Conservation (phyloP, 1,140 invertebrate genomes). For the Drosophila insularis region DNA sequence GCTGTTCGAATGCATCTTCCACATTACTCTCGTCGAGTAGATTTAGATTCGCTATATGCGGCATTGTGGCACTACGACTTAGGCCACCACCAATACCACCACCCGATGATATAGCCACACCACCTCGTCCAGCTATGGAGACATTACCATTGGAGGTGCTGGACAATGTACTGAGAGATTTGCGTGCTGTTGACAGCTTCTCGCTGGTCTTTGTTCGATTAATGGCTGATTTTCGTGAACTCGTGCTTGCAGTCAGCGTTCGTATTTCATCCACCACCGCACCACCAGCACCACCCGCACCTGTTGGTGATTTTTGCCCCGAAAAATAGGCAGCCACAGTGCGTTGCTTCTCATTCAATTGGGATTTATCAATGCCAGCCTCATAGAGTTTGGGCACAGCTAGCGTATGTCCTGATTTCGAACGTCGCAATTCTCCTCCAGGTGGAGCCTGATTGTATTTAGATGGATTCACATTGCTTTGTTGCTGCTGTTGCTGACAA, state of each 20-base stretch:
- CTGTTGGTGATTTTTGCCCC: slow-evolving; percentile 81
- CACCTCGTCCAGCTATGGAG: slow-evolving; percentile 66
- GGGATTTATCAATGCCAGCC: slow-evolving; percentile 88
- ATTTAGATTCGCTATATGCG: slow-evolving; percentile 86
- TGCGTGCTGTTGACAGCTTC: slow-evolving; percentile 82
- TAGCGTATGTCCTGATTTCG: slow-evolving; percentile 88
- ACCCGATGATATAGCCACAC: slow-evolving; percentile 15
- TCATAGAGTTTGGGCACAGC: slow-evolving; percentile 90
- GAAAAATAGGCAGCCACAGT: slow-evolving; percentile 92
- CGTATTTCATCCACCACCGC: slow-evolving; percentile 45
- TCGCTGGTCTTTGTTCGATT: slow-evolving; percentile 83
- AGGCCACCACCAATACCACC: slow-evolving; percentile 78
- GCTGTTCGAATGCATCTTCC: slow-evolving; percentile 89
- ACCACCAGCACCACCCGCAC: slow-evolving; percentile 3
- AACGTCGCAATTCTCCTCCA: slow-evolving; percentile 84
- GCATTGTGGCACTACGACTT: slow-evolving; percentile 89
- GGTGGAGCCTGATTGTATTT: slow-evolving; percentile 65
- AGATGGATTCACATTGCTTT: slow-evolving; percentile 27
- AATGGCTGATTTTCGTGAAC: slow-evolving; percentile 79
- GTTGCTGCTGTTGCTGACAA: slow-evolving; percentile 70
- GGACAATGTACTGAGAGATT: slow-evolving; percentile 70
- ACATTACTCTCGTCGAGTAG: slow-evolving; percentile 88
- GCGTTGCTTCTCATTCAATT: slow-evolving; percentile 88
- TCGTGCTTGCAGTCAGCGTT: slow-evolving; percentile 37
- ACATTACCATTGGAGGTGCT: slow-evolving; percentile 71